These are phyloP conservation scores for Ganaspis sp. DNA, from an alignment of 1,140 invertebrate genomes.

Conservation along the genomic window DNA sequence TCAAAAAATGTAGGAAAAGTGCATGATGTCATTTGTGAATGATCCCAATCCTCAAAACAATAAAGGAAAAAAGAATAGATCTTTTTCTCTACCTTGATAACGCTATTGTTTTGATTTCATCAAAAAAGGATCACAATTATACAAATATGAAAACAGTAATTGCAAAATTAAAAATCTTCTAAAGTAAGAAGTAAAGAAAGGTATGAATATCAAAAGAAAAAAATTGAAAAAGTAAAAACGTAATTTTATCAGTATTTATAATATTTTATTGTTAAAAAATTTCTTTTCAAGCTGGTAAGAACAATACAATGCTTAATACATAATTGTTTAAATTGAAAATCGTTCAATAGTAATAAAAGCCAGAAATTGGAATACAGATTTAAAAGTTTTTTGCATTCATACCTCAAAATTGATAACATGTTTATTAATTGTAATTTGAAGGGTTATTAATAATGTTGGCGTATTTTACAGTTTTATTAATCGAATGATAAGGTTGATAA, in stretches of 20 bases:
- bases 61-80: too few relatives aligned
- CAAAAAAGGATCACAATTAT: too few relatives aligned
- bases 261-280: slow-evolving; percentile 15
- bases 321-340: slow-evolving; percentile 12
- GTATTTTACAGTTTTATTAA: neutral
- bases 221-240: neutral
- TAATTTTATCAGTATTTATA: neutral
- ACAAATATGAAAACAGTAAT: too few relatives aligned
- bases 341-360: slow-evolving; percentile 6
- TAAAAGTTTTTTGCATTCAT: slow-evolving; percentile 8
- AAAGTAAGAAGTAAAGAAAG: neutral
- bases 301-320: slow-evolving; percentile 14
- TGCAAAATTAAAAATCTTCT: too few relatives aligned
- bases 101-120: too few relatives aligned
- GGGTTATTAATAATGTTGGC: neutral
- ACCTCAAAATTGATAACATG: slow-evolving; percentile 9
- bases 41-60: too few relatives aligned
- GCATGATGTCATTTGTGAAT: too few relatives aligned
- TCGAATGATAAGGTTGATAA: neutral
- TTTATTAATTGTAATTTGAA: neutral
- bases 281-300: slow-evolving; percentile 5
- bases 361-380: slow-evolving; percentile 5
- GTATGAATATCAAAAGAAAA: neutral
- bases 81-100: too few relatives aligned
- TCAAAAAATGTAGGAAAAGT: too few relatives aligned